phyloP scores from a whole-genome alignment of 2,113 vertebrate genomes.

The Manacus vitellinus region DNA sequence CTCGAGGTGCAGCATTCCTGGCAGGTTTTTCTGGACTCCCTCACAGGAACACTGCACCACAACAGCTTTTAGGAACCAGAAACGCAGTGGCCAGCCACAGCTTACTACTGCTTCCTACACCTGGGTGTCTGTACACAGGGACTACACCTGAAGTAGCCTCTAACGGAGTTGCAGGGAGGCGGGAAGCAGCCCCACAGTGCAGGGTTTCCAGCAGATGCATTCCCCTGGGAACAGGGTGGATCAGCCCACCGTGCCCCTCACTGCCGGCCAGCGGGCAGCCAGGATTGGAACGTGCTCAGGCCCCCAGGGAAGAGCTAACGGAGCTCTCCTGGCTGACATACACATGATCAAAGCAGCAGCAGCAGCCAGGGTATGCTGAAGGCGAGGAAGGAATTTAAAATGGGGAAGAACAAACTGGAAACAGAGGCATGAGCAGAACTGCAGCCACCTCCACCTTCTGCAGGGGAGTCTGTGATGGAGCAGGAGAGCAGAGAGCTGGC shows the following conservation, averaged over 20 bases:
- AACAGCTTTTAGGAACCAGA: background rate
- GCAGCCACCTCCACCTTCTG: background rate
- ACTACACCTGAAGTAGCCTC: background rate
- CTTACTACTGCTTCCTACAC: background rate
- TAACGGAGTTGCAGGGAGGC: background rate
- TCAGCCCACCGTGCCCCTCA: accelerated
- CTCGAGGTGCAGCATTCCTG: background rate
- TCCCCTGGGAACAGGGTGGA: background rate
- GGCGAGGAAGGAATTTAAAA: background rate
- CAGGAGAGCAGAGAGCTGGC: background rate
- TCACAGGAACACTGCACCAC: background rate
- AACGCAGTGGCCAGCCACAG: slow-evolving; percentile 14
- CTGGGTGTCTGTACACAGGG: background rate
- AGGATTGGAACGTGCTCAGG: background rate
- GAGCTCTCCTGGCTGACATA: background rate
- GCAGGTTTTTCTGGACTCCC: background rate
- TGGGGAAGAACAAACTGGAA: background rate
- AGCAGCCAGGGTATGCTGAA: slow-evolving; percentile 34
- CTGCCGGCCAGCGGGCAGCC: background rate
- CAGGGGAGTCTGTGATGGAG: background rate
- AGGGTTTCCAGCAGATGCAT: background rate
- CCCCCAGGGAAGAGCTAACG: background rate
- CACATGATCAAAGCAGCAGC: slow-evolving; percentile 37
- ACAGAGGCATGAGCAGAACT: background rate
- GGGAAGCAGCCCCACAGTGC: background rate